Conservation (phyloP, 1,140 invertebrate species). For the Zophobas atratus region DNA sequence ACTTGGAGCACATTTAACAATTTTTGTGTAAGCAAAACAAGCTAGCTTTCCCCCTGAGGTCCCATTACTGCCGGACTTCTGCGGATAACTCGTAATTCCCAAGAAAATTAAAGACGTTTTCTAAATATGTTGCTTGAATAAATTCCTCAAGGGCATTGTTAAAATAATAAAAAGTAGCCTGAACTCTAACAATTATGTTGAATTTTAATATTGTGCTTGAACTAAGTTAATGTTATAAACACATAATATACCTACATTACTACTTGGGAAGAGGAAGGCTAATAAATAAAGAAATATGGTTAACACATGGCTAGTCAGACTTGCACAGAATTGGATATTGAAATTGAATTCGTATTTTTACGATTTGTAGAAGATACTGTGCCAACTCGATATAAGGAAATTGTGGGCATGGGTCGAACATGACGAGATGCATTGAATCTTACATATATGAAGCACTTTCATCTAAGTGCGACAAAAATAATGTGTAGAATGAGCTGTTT, state of each 20-base stretch:
- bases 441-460: conserved; percentile 9
- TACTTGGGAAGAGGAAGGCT: conserved; percentile 27
- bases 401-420: conserved; percentile 17
- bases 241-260: conserved; percentile 34
- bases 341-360: conserved; percentile 56
- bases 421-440: conserved; percentile 30
- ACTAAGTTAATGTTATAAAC: conserved; percentile 52
- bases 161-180: conserved; percentile 5
- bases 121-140: conserved; percentile 11
- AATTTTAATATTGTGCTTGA: conserved; percentile 15
- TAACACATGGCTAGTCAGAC: conserved; percentile 37
- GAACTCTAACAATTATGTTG: neutral
- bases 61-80: neutral
- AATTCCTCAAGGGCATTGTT: conserved; percentile 10
- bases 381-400: conserved; percentile 46
- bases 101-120: conserved; percentile 20
- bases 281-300: conserved; percentile 51
- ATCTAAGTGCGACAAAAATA: neutral
- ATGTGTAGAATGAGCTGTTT: no score
- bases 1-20: no score
- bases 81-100: conserved; percentile 20
- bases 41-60: neutral
- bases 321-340: conserved; percentile 50
- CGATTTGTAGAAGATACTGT: conserved; percentile 52
- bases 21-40: no score